Conservation (phyloP, 2,888 invertebrate genomes). For the Helicoverpa assulta region DNA sequence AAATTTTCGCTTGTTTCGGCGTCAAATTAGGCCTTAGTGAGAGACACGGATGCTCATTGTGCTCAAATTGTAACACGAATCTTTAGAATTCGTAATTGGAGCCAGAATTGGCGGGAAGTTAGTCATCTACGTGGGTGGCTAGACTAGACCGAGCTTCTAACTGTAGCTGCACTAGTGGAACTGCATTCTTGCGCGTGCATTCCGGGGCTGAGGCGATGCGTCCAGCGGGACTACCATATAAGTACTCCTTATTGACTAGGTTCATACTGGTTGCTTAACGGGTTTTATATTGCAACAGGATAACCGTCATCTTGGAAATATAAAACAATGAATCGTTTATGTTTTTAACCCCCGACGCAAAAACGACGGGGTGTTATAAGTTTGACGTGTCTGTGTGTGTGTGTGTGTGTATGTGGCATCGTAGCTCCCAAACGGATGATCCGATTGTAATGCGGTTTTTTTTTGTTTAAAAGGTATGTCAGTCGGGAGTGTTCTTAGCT, state of each 20-base stretch:
- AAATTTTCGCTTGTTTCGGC: constrained; percentile 31
- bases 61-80: constrained; percentile 50
- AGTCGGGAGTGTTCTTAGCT: too few relatives aligned
- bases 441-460: too few relatives aligned
- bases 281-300: constrained; percentile 9
- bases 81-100: constrained; percentile 56
- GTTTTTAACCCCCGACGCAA: too few relatives aligned
- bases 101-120: constrained; percentile 56
- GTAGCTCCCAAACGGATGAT: too few relatives aligned
- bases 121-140: constrained; percentile 56
- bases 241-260: constrained; percentile 2
- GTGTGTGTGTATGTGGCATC: too few relatives aligned
- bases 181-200: constrained; percentile 60
- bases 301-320: constrained; percentile 31
- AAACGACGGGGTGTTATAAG: too few relatives aligned
- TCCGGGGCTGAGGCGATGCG: constrained; percentile 37
- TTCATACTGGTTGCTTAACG: constrained; percentile 4
- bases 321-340: constrained; percentile 20
- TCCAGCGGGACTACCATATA: constrained; percentile 56
- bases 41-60: constrained; percentile 31
- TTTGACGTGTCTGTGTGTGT: too few relatives aligned
- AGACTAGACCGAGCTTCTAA: constrained; percentile 42
- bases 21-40: constrained; percentile 6
- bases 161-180: constrained; percentile 41
- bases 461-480: too few relatives aligned